Conservation (phyloP, 2,797 vertebrate genomes). For the Chaetophractus vellerosus region DNA sequence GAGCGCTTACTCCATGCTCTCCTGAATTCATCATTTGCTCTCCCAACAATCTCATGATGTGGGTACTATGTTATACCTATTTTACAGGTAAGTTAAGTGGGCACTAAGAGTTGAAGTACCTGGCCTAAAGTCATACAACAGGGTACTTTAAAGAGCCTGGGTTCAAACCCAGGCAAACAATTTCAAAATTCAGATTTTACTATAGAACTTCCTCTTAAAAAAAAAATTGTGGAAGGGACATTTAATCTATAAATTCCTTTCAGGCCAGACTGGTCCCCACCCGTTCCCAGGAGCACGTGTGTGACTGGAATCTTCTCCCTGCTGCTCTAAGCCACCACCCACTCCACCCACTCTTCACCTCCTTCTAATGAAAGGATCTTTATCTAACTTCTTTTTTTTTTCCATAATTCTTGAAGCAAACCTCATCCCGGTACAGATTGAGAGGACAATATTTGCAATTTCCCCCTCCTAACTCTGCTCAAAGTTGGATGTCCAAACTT, state of each 20-base stretch:
- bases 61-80: neutral
- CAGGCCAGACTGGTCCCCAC: neutral
- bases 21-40: neutral
- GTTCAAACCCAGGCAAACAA: neutral
- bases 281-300: slow-evolving; percentile 35
- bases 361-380: neutral
- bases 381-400: neutral
- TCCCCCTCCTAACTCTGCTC: slow-evolving; percentile 44
- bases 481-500: slow-evolving; percentile 24
- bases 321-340: neutral
- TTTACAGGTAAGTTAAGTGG: neutral
- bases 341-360: neutral
- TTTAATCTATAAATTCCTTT: slow-evolving; percentile 23
- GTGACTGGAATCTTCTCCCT: neutral
- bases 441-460: slow-evolving; percentile 43
- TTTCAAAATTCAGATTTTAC: neutral
- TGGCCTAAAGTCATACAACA: neutral
- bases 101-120: neutral
- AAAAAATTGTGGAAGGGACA: neutral
- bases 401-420: slow-evolving; percentile 59
- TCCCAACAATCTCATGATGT: neutral
- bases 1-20: neutral
- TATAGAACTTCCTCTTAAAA: neutral
- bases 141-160: neutral
- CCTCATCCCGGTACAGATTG: slow-evolving; percentile 3